Conservation (phyloP, 2,797 vertebrate genomes). For the Lepilemur septentrionalis region DNA sequence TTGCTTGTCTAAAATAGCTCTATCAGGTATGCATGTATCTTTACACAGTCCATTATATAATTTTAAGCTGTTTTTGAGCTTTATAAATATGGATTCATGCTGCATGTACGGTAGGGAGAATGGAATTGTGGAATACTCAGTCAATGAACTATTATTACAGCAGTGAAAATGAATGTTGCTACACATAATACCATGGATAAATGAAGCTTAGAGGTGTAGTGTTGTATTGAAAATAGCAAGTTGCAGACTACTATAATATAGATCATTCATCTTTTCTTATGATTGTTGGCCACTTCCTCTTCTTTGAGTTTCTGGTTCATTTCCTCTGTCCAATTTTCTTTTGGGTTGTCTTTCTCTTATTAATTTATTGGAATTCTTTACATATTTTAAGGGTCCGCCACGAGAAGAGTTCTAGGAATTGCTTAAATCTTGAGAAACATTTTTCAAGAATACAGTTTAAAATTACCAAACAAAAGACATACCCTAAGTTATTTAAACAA, state of each 20-base stretch:
- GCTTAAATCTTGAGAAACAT: constrained; percentile 43
- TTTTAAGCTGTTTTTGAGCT: constrained; percentile 14
- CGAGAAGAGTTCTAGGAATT: not conserved
- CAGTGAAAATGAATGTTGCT: not conserved
- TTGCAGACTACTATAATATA: not conserved
- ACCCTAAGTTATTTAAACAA: not conserved
- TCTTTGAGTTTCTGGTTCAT: not conserved
- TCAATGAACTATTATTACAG: not conserved
- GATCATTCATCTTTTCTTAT: not conserved
- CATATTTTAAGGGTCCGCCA: not conserved
- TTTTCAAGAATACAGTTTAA: constrained; percentile 43
- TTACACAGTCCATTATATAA: not conserved
- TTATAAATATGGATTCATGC: not conserved
- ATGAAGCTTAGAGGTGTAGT: not conserved
- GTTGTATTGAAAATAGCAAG: not conserved
- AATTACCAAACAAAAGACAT: not conserved
- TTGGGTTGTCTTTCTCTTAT: not conserved
- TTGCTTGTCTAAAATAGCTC: not conserved
- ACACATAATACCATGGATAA: not conserved
- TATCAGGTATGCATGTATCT: not conserved
- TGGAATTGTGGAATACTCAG: not conserved
- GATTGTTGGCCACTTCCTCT: not conserved
- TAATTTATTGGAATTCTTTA: not conserved
- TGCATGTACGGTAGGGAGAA: not conserved
- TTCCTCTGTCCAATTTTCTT: not conserved